These are phyloP conservation scores for Protonibea diacanthus DNA, from an alignment of 2,797 vertebrate genomes.

Conservation along the genomic window DNA sequence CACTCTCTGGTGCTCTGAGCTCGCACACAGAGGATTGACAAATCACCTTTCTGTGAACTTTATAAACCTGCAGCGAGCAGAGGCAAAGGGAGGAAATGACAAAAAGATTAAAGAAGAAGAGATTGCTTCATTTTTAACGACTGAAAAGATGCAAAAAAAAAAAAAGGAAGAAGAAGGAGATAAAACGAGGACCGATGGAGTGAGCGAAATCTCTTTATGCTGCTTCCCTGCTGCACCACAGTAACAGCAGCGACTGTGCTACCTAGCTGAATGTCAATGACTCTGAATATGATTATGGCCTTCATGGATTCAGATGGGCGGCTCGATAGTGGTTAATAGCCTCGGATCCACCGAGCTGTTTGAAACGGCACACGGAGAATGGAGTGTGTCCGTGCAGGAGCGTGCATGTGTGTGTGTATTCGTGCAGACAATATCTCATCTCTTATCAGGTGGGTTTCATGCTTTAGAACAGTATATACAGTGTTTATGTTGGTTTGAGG, in stretches of 20 bases:
- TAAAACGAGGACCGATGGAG: constrained; percentile 34
- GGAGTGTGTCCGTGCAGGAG: constrained; percentile 29
- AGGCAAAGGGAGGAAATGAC: constrained; percentile 18
- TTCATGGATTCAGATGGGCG: constrained; percentile 74
- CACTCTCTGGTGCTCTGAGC: constrained; percentile 17
- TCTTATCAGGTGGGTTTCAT: constrained; percentile 15
- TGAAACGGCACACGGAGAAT: constrained; percentile 30
- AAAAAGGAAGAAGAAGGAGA: constrained; percentile 22
- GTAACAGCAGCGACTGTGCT: constrained; percentile 50
- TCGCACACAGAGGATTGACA: constrained; percentile 50
- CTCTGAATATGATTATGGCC: constrained; percentile 76
- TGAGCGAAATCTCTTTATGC: constrained; percentile 46
- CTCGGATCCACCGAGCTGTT: constrained; percentile 60
- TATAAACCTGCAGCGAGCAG: constrained; percentile 37
- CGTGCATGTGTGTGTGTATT: background rate
- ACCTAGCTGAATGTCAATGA: constrained; percentile 74
- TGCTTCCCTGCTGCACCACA: constrained; percentile 42
- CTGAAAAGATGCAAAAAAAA: background rate
- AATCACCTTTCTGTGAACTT: constrained; percentile 60
- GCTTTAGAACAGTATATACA: background rate
- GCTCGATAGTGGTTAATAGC: constrained; percentile 67
- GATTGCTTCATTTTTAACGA: constrained; percentile 16
- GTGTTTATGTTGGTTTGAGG: background rate
- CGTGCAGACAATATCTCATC: background rate
- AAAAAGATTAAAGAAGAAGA: constrained; percentile 25